phyloP scores from a whole-genome alignment of 2,888 invertebrate species.

The Platypus cylindrus region DNA sequence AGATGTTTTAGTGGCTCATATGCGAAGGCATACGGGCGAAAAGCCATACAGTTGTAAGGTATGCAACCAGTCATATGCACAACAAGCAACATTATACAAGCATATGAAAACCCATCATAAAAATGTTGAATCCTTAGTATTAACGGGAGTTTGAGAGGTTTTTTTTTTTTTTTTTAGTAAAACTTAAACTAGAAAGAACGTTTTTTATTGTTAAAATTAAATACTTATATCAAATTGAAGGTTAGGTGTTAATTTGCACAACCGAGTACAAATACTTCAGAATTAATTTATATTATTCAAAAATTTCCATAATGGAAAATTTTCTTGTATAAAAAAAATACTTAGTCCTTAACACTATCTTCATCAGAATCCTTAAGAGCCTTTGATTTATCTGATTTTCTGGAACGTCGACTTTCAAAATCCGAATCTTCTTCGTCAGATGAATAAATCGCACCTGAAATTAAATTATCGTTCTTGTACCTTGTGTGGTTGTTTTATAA shows the following conservation, averaged over 20 bases:
- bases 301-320: too few species aligned
- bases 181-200: too few species aligned
- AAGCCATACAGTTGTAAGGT: constrained; percentile 13
- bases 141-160: too few species aligned
- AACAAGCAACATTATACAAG: constrained; percentile 22
- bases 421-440: constrained; percentile 81
- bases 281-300: too few species aligned
- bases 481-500: neutral
- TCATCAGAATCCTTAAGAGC: constrained; percentile 68
- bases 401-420: constrained; percentile 60
- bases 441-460: constrained; percentile 70
- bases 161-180: too few species aligned
- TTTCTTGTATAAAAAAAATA: too few species aligned
- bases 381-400: constrained; percentile 62
- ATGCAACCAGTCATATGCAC: constrained; percentile 13
- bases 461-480: too few species aligned
- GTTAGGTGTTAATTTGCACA: too few species aligned
- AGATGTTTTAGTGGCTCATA: constrained; percentile 11
- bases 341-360: constrained; percentile 29
- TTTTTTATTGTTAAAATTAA: too few species aligned
- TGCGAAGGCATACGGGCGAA: constrained; percentile 14
- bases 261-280: too few species aligned
- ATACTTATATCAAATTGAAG: too few species aligned
- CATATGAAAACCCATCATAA: constrained; percentile 28
- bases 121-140: too few species aligned